Conservation (phyloP, 2,888 invertebrate genomes). For the Lottia gigantea region DNA sequence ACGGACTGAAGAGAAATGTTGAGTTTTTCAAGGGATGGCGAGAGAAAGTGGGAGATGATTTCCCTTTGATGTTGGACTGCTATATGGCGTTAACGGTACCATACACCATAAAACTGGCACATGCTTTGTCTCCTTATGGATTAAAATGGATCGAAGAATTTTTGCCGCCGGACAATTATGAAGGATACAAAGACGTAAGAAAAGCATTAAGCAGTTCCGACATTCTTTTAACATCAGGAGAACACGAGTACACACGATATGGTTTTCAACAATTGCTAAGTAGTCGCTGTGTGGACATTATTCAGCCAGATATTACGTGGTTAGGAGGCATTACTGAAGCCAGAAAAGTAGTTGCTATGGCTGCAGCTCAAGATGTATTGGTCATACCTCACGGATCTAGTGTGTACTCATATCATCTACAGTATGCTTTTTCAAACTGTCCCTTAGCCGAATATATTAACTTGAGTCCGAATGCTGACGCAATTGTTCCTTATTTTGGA, state of each 20-base stretch:
- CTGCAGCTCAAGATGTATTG: constrained; percentile 57
- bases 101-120: constrained; percentile 57
- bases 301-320: constrained; percentile 67
- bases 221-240: constrained; percentile 61
- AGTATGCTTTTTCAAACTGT: constrained; percentile 63
- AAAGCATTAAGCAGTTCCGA: constrained; percentile 50
- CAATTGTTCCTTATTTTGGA: constrained; percentile 62
- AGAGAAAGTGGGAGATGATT: constrained; percentile 60
- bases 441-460: constrained; percentile 64
- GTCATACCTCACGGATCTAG: constrained; percentile 65
- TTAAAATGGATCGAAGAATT: constrained; percentile 65
- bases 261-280: constrained; percentile 59
- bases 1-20: constrained; percentile 59
- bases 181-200: constrained; percentile 54
- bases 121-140: constrained; percentile 54
- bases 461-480: constrained; percentile 56
- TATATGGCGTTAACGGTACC: constrained; percentile 63
- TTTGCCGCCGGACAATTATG: constrained; percentile 62
- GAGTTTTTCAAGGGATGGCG: constrained; percentile 58
- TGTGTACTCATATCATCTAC: constrained; percentile 64
- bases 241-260: constrained; percentile 64
- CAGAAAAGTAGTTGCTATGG: constrained; percentile 60
- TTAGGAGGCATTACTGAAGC: constrained; percentile 65
- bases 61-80: constrained; percentile 62
- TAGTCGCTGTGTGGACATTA: constrained; percentile 59